Base-by-base conservation (phyloP, 1,140 invertebrate species). In the Brachionus asplanchnoidis region DNA sequence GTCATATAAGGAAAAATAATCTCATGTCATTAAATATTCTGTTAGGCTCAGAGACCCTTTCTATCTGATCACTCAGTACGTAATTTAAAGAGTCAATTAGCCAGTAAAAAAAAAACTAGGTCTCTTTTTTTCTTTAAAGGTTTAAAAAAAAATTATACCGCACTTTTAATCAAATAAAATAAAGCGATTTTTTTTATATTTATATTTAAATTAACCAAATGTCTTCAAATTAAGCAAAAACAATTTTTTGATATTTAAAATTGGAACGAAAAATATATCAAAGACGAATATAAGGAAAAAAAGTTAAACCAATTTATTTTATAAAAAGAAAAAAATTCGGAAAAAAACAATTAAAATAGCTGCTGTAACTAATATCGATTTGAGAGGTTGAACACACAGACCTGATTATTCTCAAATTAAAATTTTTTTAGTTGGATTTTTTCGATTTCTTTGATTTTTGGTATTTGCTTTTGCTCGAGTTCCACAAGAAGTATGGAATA, bases 401-500 rank as follows among this genome's bases (percentile, higher is more conserved):
- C 53, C 53, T 56, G 17, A 56, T 20, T 56, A 4, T 56, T 56
- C 53, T 56, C 53, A 56, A 56, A 56, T 26, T 28, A 5, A 28
- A 32, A 4, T 32, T 26, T 28, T 26, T 28, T 73, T 73, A 73
- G 68, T 73, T 73, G 32, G 68, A 73, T 73, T 73, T 73, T 73
- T 73, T 73, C 8, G 68, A 36, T 28, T 77, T 77, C 85, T 88
- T 88, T 28, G 86, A 78, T 50, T 85, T 83, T 70, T 97, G 95
- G 88, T 98, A 98, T 92, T 97, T 97, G 87, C 92, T 94, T 90
- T 97, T 98, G 88, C 95, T 97, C 23, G 94, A 94, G 88, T 93
- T 96, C 95, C 96, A 99, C 68, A 99, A 91, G 28, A 94, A 92
- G 89, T 96, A 95, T 36, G 97, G 97, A 89, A 98, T 95, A n/a